Base-by-base conservation (phyloP, 2,797 vertebrate species). In the Poecilia wingei region DNA sequence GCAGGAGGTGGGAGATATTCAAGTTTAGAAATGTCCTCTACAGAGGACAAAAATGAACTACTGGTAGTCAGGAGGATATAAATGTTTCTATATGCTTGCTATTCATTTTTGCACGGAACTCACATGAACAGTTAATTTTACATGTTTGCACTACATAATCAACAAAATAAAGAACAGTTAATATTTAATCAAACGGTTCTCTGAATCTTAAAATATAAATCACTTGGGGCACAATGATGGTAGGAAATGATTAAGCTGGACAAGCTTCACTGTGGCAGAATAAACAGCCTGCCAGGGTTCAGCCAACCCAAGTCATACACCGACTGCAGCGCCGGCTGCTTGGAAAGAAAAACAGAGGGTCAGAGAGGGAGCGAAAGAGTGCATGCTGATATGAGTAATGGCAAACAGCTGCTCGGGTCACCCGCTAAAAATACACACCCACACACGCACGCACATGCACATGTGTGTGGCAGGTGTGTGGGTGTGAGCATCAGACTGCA, bases 321-420 rank as follows among this genome's bases (percentile, higher is more conserved):
- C 84, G 87, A 93, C 84, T 91, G 85, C 75, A 91, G 91, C 88
- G 84, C 79, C 79, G 36, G 89, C 90, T 92, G 88, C 91, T 91
- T 57, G 84, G 85, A 87, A 93, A 94, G 90, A 94, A 95, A 92
- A 94, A 94, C 90, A 94, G 13, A 82, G 87, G 84, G 87, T 88
- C 85, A 88, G 84, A 85, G 88, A 81, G 80, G 86, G 90, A 92
- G 86, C 77, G 87, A 91, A 84, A 80, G 91, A 89, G 90, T 84
- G 71, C 88, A 91, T 83, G 86, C 84, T 92, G 93, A 94, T 94
- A 93, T 94, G 94, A 94, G 88, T 95, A 95, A 95, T 94, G 91
- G 88, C 91, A 91, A 95, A 91, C 95, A 95, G 94, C 95, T 95
- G 94, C 87, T 83, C 46, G 13, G 84, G 71, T 84, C 33, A 73